Base-by-base conservation (phyloP, 2,888 invertebrate species). In the Nudaria mundana region DNA sequence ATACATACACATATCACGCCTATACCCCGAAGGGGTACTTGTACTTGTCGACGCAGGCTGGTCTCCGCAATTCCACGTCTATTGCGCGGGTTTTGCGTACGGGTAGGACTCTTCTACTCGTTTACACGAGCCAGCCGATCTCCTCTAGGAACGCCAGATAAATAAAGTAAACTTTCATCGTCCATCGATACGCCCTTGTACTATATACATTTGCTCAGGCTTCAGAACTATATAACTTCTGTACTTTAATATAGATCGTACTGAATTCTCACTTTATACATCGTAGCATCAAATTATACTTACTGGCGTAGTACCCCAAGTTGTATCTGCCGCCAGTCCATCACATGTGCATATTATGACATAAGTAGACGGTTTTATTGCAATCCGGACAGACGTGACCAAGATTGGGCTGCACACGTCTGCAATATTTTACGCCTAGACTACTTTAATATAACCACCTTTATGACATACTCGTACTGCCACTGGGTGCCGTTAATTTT, bases 261-360 rank as follows among this genome's bases (percentile, higher is more conserved):
- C 44, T 30, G 37, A 48, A 45, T 58, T 53, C 56, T 45, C 42
- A 61, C 53, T 53, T 52, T 48, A 64, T 49, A 51, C 50, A 48
- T 33, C 33, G 33, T 32, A 33, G 47, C 53, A 53, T 56, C 58
- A 59, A 62, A 60, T 57, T 55, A 55, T 52, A 51, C 46, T 59
- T 60, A 54, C 52, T 48, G 47, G 40, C 64, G 60, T 65, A 65
- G 68, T 67, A n/a, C n/a, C n/a, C n/a, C 61, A 71, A 73, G 73
- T n/a, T n/a, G n/a, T n/a, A n/a, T 71, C 46, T 53, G 57, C 34
- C 44, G 56, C 52, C 61, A 70, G 71, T 77, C 72, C 76, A 79
- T 81, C 79, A 75, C 76, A 79, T 76, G 81, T 85, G 82, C 81
- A 81, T 79, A 81, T 81, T 79, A 84, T 78, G 76, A 72, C 71